Conservation (phyloP, 2,888 invertebrate species). For the Archips crataeganus region DNA sequence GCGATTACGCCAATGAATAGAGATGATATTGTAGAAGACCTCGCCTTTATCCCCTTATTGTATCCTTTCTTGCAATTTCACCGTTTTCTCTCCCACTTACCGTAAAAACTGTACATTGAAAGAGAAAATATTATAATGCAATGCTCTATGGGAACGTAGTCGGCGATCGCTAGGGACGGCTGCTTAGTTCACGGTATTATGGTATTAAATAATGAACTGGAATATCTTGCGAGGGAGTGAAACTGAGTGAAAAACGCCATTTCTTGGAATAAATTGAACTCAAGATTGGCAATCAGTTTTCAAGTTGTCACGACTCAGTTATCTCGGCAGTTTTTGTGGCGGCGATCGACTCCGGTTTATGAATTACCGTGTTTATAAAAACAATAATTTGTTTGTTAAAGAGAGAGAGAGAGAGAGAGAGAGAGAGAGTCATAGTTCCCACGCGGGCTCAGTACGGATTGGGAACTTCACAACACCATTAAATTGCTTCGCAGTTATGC, state of each 20-base stretch:
- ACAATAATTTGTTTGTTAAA: too few species aligned
- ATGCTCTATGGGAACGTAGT: slow-evolving; percentile 21
- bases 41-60: slow-evolving; percentile 62
- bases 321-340: not conserved
- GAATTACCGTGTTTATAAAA: slow-evolving; percentile 4
- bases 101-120: slow-evolving; percentile 56
- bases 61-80: slow-evolving; percentile 62
- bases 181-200: slow-evolving; percentile 9
- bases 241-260: slow-evolving; percentile 11
- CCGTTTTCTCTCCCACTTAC: slow-evolving; percentile 57
- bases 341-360: not conserved
- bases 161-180: slow-evolving; percentile 9
- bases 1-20: slow-evolving; percentile 65
- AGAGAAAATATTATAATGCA: slow-evolving; percentile 50
- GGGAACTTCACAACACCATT: too few species aligned
- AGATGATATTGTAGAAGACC: slow-evolving; percentile 64
- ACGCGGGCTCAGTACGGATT: too few species aligned
- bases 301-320: slow-evolving; percentile 15
- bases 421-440: too few species aligned
- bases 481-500: too few species aligned
- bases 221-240: slow-evolving; percentile 12
- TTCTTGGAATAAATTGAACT: slow-evolving; percentile 20
- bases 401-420: too few species aligned
- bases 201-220: slow-evolving; percentile 32
- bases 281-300: slow-evolving; percentile 19